These are phyloP conservation scores for Acanthornis magna DNA, from an alignment of 2,797 vertebrate species.

Conservation along the genomic window DNA sequence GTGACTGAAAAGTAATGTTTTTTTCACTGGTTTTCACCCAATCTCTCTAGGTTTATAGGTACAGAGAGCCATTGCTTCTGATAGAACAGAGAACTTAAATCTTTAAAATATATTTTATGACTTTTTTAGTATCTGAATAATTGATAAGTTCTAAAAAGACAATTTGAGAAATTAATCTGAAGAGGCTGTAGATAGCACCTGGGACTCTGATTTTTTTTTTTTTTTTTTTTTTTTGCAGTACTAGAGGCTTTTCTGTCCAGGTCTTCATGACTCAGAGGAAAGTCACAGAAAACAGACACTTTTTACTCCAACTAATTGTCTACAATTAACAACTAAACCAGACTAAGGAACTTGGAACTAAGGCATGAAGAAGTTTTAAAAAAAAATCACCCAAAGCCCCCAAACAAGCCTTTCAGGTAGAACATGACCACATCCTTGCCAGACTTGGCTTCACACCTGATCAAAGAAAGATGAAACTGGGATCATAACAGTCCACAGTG, in stretches of 20 bases:
- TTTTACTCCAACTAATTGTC: not conserved
- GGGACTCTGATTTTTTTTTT: not conserved
- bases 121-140: not conserved
- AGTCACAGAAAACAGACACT: not conserved
- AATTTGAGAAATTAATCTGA: not conserved
- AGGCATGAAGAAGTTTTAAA: not conserved
- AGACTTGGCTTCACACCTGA: not conserved
- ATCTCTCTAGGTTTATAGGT: not conserved
- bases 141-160: not conserved
- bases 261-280: not conserved
- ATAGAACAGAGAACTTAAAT: not conserved
- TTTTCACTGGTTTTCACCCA: not conserved
- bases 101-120: not conserved
- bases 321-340: not conserved
- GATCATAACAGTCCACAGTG: not conserved
- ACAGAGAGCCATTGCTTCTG: not conserved
- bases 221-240: not conserved
- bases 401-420: not conserved
- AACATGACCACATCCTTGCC: not conserved
- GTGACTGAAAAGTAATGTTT: not conserved
- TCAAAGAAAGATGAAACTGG: not conserved
- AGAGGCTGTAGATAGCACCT: not conserved
- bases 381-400: not conserved
- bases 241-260: not conserved
- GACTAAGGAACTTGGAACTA: not conserved